Evolutionary conservation across 2,888 invertebrate species (phyloP), one percentile per base, ranked within the genome.

Genomic region (Pardosa pseudoannulata): DNA sequence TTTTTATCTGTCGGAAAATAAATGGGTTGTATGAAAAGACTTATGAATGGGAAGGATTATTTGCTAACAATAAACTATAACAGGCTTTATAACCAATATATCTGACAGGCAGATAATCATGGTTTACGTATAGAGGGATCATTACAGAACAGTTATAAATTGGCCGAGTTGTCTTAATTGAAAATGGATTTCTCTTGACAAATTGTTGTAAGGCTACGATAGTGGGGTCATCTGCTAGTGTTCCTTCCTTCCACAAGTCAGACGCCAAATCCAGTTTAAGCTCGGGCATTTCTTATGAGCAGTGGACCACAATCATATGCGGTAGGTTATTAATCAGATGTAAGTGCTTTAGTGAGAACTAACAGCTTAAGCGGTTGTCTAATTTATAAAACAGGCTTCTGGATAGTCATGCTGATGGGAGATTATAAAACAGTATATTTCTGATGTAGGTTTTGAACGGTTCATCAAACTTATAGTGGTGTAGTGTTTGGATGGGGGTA

Each of bases 231-330:
- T 78, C 65, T 67, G 70, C 75, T 70, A 67, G 64, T 68, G 41
- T 28, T 50, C 39, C 81, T 28, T 50, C 39, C 81, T 70, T 73
- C 39, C 50, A 23, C 65, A 29, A 83, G 73, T 65, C 78, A 67
- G 73, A 36, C 32, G 78, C 78, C 78, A 78, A 73, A 78, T 72
- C 67, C 73, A 67, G 72, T 72, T 73, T 73, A 78, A 73, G 73
- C 78, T 28, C 65, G 27, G 78, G 67, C 83, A 78, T 85, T 85
- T 85, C 83, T 85, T 85, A 72, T 67, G 23, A 29, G 39, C 19
- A 46, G 3, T 9, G 71, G 36, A 28, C 23, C 46, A 46, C 71
- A 46, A 23, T 46, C 41, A 28, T 28, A 39, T 23, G 67, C 16
- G 23, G 39, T 28, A 7, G 31, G 67, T 56, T 78, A 85, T 85